Conservation (phyloP, 2,113 vertebrate species). For the Trogon surrucura region DNA sequence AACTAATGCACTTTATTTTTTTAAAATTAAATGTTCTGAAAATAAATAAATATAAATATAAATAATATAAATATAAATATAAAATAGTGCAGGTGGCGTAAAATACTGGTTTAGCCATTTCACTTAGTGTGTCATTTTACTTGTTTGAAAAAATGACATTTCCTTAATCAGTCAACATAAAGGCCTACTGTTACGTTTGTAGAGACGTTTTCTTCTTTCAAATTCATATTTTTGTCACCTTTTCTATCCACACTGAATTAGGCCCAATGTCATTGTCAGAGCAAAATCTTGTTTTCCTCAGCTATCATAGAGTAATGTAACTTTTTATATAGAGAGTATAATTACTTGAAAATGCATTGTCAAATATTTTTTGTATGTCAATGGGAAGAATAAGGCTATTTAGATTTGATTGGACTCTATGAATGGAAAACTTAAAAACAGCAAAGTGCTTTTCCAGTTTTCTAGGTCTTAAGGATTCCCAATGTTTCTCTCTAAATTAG, state of each 20-base stretch:
- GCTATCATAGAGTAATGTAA: not conserved
- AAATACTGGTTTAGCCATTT: not conserved
- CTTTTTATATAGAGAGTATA: not conserved
- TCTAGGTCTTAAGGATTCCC: not conserved
- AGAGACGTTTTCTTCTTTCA: not conserved
- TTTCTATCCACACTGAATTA: not conserved
- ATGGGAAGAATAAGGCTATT: not conserved
- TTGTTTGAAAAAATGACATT: not conserved
- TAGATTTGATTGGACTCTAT: not conserved
- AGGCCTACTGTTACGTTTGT: not conserved
- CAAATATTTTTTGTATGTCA: not conserved
- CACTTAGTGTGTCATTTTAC: not conserved
- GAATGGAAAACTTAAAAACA: not conserved
- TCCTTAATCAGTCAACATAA: not conserved
- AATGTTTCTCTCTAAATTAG: not conserved
- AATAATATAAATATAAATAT: no score
- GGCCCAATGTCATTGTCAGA: not conserved
- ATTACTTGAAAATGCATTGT: not conserved
- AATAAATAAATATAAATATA: no score
- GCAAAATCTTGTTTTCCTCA: not conserved
- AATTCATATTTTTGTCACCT: not conserved
- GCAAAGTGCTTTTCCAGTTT: not conserved
- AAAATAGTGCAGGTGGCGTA: not conserved
- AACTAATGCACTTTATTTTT: not conserved
- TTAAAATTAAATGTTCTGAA: not conserved